Percentiles rank a stretch among this genome's conserved stretches.
These are phyloP conservation scores for Clivina fossor DNA, from an alignment of 2,888 invertebrate species.

Conservation along the genomic window DNA sequence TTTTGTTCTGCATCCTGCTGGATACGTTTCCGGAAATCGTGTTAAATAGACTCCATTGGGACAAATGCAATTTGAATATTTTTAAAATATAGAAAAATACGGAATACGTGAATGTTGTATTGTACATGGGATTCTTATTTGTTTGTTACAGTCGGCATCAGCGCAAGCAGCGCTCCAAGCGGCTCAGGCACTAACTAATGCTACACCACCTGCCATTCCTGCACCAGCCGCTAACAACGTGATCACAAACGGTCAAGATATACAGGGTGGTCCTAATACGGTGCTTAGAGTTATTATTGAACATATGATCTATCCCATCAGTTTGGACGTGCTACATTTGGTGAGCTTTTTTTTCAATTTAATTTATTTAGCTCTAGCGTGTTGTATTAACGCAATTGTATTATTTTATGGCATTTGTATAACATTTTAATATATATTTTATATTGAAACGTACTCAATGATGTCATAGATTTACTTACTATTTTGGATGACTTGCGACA, in stretches of 20 bases:
- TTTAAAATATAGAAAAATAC: slow-evolving; percentile 21
- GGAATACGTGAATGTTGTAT: background rate
- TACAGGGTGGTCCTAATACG: slow-evolving; percentile 90
- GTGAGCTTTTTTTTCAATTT: too few relatives aligned
- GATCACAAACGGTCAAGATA: slow-evolving; percentile 61
- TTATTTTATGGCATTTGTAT: too few relatives aligned
- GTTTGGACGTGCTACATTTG: slow-evolving; percentile 93
- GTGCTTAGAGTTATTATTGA: slow-evolving; percentile 98
- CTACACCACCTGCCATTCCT: slow-evolving; percentile 65
- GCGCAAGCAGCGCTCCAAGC: slow-evolving; percentile 85
- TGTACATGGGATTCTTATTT: slow-evolving; percentile 26
- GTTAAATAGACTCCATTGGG: slow-evolving; percentile 22
- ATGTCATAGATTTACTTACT: too few relatives aligned
- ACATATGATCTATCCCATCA: slow-evolving; percentile 97
- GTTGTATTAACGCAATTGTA: too few relatives aligned
- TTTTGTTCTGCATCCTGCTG: too few relatives aligned
- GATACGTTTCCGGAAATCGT: slow-evolving; percentile 27
- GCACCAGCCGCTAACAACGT: slow-evolving; percentile 58
- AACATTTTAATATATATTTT: too few relatives aligned
- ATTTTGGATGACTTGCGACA: too few relatives aligned
- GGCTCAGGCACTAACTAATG: slow-evolving; percentile 75
- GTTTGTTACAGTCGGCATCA: slow-evolving; percentile 71
- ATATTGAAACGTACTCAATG: too few relatives aligned
- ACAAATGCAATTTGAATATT: slow-evolving; percentile 28
- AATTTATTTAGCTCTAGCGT: too few relatives aligned